phyloP scores from a whole-genome alignment of 2,797 vertebrate genomes.

The Prunella strophiata region DNA sequence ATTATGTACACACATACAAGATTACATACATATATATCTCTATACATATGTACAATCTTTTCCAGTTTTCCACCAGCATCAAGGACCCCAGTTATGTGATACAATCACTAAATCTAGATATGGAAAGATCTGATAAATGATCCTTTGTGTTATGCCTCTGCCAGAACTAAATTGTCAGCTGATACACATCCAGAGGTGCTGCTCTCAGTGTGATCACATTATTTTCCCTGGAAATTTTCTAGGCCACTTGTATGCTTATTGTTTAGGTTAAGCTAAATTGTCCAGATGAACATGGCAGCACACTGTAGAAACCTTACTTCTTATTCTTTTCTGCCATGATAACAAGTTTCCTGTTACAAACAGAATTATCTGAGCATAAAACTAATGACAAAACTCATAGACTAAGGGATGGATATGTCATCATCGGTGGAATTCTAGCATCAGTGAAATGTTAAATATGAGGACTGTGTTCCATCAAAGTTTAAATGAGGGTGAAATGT shows the following conservation, averaged over 20 bases:
- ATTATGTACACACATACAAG: background rate
- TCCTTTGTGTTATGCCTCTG: background rate
- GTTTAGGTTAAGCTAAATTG: background rate
- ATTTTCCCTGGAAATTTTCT: background rate
- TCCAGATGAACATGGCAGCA: background rate
- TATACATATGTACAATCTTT: background rate
- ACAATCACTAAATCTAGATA: background rate
- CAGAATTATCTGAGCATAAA: background rate
- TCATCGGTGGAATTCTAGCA: background rate
- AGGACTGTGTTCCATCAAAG: background rate
- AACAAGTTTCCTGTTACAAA: background rate
- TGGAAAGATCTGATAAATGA: background rate
- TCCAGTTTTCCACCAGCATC: background rate
- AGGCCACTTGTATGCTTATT: background rate
- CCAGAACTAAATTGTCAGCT: background rate
- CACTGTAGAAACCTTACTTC: background rate
- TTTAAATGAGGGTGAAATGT: background rate
- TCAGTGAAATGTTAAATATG: background rate
- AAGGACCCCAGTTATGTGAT: background rate
- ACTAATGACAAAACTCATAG: background rate
- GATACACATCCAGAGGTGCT: background rate
- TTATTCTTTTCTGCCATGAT: background rate
- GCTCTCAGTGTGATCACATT: background rate
- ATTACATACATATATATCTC: rapidly evolving
- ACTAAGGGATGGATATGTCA: rapidly evolving